Evolutionary conservation across 1,140 invertebrate genomes (phyloP).

Genomic region (Cecropterus lyciades): DNA sequence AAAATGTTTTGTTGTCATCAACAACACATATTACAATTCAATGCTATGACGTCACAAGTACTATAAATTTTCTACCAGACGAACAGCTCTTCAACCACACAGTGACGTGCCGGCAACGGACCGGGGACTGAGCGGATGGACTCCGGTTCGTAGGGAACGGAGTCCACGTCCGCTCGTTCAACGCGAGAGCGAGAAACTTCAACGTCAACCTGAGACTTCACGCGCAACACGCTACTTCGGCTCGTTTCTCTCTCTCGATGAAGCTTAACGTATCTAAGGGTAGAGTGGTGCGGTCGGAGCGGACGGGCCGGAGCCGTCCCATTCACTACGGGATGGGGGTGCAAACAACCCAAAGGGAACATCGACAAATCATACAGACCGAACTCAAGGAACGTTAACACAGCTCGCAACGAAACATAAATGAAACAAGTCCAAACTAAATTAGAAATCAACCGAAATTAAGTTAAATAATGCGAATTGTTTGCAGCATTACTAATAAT

Average conservation of each 20-base stretch:
- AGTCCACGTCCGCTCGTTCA: conserved; percentile 22
- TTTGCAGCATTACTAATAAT: conserved; percentile 39
- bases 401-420: conserved; percentile 45
- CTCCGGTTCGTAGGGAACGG: not conserved
- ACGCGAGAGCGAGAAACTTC: conserved; percentile 33
- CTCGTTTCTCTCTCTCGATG: conserved; percentile 37
- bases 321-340: conserved; percentile 61
- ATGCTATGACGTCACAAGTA: not conserved
- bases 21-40: not conserved
- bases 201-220: not conserved
- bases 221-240: not conserved
- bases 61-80: not conserved
- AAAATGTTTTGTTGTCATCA: no score
- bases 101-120: conserved; percentile 39
- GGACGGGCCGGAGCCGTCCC: no score
- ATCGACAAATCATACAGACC: conserved; percentile 56
- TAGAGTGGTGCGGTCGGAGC: conserved; percentile 38
- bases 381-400: conserved; percentile 49
- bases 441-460: conserved; percentile 41
- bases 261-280: conserved; percentile 32
- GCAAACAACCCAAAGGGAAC: conserved; percentile 67
- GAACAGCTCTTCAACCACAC: conserved; percentile 54
- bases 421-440: conserved; percentile 43
- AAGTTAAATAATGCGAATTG: conserved; percentile 45
- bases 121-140: conserved; percentile 11